Evolutionary conservation across 1,140 invertebrate genomes (phyloP), one percentile per base, ranked within the genome.

Genomic region (Pachypeltis micranthus): DNA sequence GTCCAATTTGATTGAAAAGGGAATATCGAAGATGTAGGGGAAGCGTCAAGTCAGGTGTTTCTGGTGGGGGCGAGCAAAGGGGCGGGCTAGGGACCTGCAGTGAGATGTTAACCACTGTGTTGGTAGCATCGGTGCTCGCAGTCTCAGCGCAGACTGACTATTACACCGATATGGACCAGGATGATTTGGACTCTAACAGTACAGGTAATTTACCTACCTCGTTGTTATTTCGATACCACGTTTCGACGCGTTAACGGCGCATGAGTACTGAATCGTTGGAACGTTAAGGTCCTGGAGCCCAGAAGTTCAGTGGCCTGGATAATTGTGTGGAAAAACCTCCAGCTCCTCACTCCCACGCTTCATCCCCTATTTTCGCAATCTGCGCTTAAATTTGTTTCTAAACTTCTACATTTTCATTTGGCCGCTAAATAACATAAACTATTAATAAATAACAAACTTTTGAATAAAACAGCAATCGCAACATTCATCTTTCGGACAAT

Each of bases 91-190:
- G 19, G 47, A 21, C 10, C 47, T 21, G 47, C 62, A 63, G 62
- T 63, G 62, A 57, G 62, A 63, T 63, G 61, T 44, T 63, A 58
- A 63, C 62, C 39, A 34, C 62, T 34, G 28, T 63, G 54, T 39
- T 63, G 28, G 62, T 63, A 51, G 62, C 55, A 25, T 63, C 62
- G 21, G 62, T 56, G 27, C 26, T 63, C 21, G 55, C 62, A 19
- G 62, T 63, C 62, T 57, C 62, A 10, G 62, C 54, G 25, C 62
- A 63, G 31, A 63, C 62, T 58, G 62, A 63, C 21, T 56, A 57
- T 25, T 56, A 23, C n/a, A 26, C 31, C 29, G 62, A 63, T 23
- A 63, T 63, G 62, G 39, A 31, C 19, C 47, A 63, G 25, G 62
- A 63, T 23, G 62, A 54, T 29, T 31, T 27, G 12, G 26, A 14